A percentile compares a stretch with the other conserved stretches of the same genome.
These are phyloP conservation scores for Halocaridina rubra DNA, from an alignment of 2,888 invertebrate species.

Conservation along the genomic window DNA sequence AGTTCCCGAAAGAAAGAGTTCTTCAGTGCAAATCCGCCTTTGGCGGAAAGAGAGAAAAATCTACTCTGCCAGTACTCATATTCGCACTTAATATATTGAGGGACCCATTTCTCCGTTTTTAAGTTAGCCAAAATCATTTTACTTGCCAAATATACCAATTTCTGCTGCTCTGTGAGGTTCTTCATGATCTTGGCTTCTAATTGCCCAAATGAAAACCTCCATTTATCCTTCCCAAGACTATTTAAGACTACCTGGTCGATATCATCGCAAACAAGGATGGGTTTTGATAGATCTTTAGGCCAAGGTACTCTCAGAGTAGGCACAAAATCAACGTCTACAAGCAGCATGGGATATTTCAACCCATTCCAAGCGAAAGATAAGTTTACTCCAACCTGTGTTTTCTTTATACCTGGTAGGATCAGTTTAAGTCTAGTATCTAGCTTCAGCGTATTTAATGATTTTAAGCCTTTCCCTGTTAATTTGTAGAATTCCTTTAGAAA, in stretches of 20 bases:
- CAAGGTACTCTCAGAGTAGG: background rate
- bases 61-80: background rate
- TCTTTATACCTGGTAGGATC: background rate
- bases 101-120: background rate
- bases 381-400: constrained; percentile 18
- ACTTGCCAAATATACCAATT: background rate
- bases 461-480: background rate
- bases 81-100: background rate
- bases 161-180: background rate
- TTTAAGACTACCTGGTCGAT: background rate
- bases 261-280: background rate
- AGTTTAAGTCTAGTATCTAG: background rate
- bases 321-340: constrained; percentile 5
- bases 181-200: background rate
- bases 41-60: background rate
- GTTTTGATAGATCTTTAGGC: background rate
- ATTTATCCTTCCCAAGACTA: background rate
- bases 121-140: background rate
- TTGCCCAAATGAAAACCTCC: background rate
- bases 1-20: background rate
- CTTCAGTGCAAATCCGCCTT: background rate
- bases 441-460: background rate
- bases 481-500: background rate
- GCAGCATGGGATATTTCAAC: background rate
- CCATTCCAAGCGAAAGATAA: constrained; percentile 8